These are phyloP conservation scores for Harpagus bidentatus DNA, from an alignment of 2,113 vertebrate genomes.

Conservation along the genomic window DNA sequence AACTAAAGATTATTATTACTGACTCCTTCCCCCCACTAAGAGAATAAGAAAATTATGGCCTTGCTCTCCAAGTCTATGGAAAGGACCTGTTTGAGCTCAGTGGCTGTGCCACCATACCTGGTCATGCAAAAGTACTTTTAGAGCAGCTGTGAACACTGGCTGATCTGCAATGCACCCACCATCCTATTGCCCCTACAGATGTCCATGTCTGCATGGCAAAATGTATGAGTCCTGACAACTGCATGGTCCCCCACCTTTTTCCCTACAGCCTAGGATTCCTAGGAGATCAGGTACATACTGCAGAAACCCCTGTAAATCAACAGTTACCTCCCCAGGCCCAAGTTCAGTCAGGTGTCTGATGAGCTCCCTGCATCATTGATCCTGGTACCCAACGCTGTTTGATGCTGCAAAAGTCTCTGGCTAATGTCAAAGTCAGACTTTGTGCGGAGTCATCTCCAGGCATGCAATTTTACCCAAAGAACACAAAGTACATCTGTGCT, in stretches of 20 bases:
- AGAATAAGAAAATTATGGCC: background rate
- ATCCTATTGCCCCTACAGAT: background rate
- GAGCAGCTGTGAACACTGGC: background rate
- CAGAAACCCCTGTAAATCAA: background rate
- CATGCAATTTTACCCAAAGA: background rate
- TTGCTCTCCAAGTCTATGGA: background rate
- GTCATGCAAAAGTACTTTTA: background rate
- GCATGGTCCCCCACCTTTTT: background rate
- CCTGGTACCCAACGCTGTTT: background rate
- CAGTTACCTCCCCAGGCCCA: background rate
- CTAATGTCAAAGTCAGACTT: background rate
- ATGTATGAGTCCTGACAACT: background rate
- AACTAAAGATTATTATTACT: background rate
- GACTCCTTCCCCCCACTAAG: background rate
- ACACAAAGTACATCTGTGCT: background rate
- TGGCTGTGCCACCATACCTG: background rate
- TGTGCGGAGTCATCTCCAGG: background rate
- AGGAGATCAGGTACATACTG: background rate
- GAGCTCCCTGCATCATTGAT: background rate
- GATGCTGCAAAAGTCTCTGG: background rate
- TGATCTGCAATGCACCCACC: background rate
- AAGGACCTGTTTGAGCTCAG: background rate
- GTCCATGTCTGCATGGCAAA: background rate
- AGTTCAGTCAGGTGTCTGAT: background rate
- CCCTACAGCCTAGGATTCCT: background rate